Evolutionary conservation across 2,113 vertebrate genomes (phyloP).

Genomic region (Ceyx cyanopectus): DNA sequence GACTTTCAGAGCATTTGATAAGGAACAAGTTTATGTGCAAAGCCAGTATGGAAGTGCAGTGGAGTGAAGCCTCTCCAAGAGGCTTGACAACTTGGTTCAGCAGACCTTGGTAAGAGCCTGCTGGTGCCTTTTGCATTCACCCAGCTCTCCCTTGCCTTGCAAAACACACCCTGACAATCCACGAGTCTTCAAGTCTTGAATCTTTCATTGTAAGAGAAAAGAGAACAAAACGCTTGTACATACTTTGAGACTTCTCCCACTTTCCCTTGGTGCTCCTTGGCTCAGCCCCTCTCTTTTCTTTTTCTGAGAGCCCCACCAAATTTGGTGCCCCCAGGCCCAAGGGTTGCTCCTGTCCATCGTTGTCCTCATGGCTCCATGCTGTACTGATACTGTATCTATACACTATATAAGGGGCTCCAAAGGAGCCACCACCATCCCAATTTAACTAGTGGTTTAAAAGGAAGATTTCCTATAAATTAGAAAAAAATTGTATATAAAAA

Average conservation of each 20-base stretch:
- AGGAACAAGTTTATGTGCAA: background rate
- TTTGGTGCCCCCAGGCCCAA: slow-evolving; percentile 62
- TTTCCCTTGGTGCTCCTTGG: slow-evolving; percentile 67
- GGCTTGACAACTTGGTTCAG: background rate
- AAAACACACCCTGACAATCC: slow-evolving; percentile 33
- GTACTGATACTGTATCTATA: slow-evolving; percentile 62
- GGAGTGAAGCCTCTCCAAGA: background rate
- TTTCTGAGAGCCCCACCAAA: slow-evolving; percentile 68
- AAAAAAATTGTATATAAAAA: slow-evolving; percentile 72
- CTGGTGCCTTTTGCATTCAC: slow-evolving; percentile 12
- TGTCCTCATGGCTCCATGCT: slow-evolving; percentile 68
- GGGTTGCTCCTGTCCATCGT: slow-evolving; percentile 60
- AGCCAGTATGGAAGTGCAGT: background rate
- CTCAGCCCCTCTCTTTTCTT: slow-evolving; percentile 64
- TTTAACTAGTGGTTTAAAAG: slow-evolving; percentile 64
- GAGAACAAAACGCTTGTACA: slow-evolving; percentile 71
- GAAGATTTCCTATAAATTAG: slow-evolving; percentile 68
- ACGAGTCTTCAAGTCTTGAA: slow-evolving; percentile 15
- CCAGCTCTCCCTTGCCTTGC: background rate
- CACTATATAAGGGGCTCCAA: slow-evolving; percentile 54
- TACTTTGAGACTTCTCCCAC: slow-evolving; percentile 70
- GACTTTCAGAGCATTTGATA: background rate
- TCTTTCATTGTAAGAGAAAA: slow-evolving; percentile 38
- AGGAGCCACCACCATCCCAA: slow-evolving; percentile 54
- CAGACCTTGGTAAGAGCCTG: background rate